Base-by-base conservation (phyloP, 2,888 invertebrate species). In the Eudemis profundana region DNA sequence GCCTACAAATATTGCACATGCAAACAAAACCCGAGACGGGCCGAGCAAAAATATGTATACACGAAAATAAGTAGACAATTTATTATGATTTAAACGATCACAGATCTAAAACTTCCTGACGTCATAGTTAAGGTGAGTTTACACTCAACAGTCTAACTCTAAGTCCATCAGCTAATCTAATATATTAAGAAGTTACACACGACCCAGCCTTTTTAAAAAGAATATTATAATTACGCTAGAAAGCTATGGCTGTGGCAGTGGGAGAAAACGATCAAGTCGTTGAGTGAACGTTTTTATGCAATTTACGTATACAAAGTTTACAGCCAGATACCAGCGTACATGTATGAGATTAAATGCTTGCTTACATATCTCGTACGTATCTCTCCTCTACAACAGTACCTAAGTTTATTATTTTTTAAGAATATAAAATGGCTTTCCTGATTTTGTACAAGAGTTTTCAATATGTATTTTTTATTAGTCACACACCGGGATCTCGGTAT, bases 171-270 rank as follows among this genome's bases (percentile, higher is more conserved):
- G 59, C 38, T 59, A 67, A 36, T 50, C 67, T 72, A 69, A 47
- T 69, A 67, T 67, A 68, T 69, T 68, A 69, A 69, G 42, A 68
- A 68, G 64, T 78, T 86, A 87, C 86, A 89, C 87, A 71, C 76
- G 78, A 80, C 87, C 87, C 89, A 89, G 88, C 88, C 86, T 87
- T 85, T 75, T 74, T 67, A 68, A 67, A 53, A 50, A 63, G 7
- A 68, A 68, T 60, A 33, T 33, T 33, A 61, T 67, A 53, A 46
- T 56, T 42, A 44, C 36, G 53, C 64, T 64, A 53, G 14, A 17
- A 57, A 70, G 69, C 76, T 72, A 73, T 68, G 68, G 38, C 62
- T n/a, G n/a, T n/a, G n/a, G 10, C 4, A 14, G 1, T 23, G 10
- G 19, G 23, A 14, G 8, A n/a, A 42, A 29, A 2, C 7, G 23